Evolutionary conservation across 2,797 vertebrate species (phyloP).

Genomic region (Pipistrellus pygmaeus): DNA sequence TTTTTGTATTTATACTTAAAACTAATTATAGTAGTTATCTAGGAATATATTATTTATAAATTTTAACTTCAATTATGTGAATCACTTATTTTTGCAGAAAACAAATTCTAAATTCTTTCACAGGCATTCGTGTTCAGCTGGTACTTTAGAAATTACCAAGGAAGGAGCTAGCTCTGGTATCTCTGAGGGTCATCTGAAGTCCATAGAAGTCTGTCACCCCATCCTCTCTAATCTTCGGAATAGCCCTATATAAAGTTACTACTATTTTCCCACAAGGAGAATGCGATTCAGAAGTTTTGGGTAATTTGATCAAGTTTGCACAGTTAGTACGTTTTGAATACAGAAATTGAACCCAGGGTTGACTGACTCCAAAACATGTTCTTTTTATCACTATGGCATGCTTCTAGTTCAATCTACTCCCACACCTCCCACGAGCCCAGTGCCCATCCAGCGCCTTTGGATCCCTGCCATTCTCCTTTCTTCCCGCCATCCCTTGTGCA

Average conservation of each 20-base stretch:
- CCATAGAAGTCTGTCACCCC: neutral
- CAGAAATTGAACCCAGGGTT: neutral
- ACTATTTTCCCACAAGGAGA: neutral
- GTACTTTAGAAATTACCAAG: neutral
- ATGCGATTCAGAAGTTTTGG: neutral
- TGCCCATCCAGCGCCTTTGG: neutral
- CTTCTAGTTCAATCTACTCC: neutral
- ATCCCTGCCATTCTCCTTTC: neutral
- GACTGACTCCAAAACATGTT: neutral
- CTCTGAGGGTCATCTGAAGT: neutral
- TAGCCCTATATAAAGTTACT: neutral
- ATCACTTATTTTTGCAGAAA: neutral
- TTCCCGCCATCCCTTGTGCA: no score
- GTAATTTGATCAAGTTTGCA: neutral
- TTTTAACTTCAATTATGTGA: neutral
- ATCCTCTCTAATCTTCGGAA: neutral
- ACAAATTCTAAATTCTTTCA: neutral
- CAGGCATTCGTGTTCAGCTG: neutral
- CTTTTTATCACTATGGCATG: neutral
- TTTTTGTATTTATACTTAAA: conserved; percentile 32
- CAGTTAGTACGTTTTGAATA: neutral
- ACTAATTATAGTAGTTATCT: neutral
- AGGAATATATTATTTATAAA: neutral
- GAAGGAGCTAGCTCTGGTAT: neutral
- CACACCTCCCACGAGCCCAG: neutral